Base-by-base conservation (phyloP, 2,888 invertebrate species). In the Ennomos erosarius region DNA sequence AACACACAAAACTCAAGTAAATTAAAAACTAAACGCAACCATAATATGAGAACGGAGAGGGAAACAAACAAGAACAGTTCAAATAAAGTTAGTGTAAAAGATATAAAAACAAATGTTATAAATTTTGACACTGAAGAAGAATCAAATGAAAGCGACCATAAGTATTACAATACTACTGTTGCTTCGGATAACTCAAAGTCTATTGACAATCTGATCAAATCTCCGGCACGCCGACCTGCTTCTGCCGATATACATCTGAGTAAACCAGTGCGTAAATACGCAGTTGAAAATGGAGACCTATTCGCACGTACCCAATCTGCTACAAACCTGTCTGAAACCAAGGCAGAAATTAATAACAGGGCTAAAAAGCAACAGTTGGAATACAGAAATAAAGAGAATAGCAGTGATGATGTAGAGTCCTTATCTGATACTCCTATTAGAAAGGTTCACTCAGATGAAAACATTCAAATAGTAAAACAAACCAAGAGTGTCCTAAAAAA, bases 401-500 rank as follows among this genome's bases (percentile, higher is more conserved):
- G 80, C 42, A 86, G 79, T 63, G 83, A 85, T 46, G 81, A 82
- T 57, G 60, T 73, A 2, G 81, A 83, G 55, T 84, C 82, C n/a
- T 63, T 81, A 37, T 69, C 72, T 36, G 80, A 81, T 26, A 70
- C 71, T 16, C 71, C 76, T 37, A 65, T 73, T 13, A 81, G 81
- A 73, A 81, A 80, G 58, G 62, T 62, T n/a, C 63, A 73, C 33
- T 81, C 85, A 3, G 81, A 79, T 65, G 84, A 87, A 44, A 84
- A 79, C 57, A 64, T 78, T 43, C 64, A 69, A 53, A 71, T 65
- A 62, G 75, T 68, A 9, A 85, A 85, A 68, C 85, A 84, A 73
- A 88, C 92, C 45, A 94, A 93, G 80, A 90, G 95, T 49, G 94
- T 94, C 35, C 75, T 95, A 37, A 95, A 95, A 83, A 92, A 89